Evolutionary conservation across 2,888 invertebrate genomes (phyloP).

Genomic region (Meiosimyza decipiens): DNA sequence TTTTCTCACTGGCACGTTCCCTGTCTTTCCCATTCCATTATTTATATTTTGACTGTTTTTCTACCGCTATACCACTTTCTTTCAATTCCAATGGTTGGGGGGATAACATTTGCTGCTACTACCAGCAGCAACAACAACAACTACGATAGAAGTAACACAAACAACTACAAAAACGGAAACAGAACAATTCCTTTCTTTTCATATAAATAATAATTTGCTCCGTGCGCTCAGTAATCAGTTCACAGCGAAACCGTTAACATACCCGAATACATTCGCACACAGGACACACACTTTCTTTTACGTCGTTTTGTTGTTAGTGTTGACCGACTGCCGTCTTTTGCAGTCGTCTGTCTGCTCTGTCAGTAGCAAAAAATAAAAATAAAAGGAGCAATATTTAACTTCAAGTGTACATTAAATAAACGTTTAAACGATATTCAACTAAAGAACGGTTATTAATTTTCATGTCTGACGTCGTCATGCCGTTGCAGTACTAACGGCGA

Average conservation of each 20-base stretch:
- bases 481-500: no score
- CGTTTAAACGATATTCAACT: no score
- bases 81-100: conserved; percentile 15
- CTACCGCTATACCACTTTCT: neutral
- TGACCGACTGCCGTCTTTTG: no score
- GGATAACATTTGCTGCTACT: neutral
- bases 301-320: neutral
- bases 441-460: no score
- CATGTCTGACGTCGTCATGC: no score
- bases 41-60: conserved; percentile 22
- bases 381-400: no score
- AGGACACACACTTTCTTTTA: neutral
- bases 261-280: neutral
- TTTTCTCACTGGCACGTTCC: neutral
- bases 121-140: conserved; percentile 12
- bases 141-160: neutral
- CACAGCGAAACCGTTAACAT: conserved; percentile 41
- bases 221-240: conserved; percentile 41
- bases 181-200: conserved; percentile 27
- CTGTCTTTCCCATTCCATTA: neutral
- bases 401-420: no score
- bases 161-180: neutral
- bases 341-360: no score
- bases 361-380: no score
- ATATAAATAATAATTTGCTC: conserved; percentile 39